These are phyloP conservation scores for Diadema setosum DNA, from an alignment of 35 echinoderm and acorn worm genomes.

Conservation along the genomic window DNA sequence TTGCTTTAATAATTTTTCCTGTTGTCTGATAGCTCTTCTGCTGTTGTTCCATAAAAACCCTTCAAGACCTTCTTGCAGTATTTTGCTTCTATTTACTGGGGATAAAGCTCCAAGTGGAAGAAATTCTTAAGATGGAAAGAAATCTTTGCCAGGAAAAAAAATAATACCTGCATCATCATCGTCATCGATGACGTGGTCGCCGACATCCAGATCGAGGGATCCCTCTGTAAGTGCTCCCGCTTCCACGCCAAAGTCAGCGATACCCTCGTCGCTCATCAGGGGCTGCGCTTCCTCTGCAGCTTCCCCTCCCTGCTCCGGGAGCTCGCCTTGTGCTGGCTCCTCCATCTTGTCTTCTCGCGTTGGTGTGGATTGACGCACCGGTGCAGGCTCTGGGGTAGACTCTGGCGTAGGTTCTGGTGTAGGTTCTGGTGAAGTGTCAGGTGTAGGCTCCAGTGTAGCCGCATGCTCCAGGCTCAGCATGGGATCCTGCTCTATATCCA, in stretches of 20 bases:
- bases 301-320: neutral
- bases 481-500: neutral
- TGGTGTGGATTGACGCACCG: neutral
- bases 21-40: too few relatives aligned
- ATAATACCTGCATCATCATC: constrained; percentile 14
- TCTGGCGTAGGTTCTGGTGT: neutral
- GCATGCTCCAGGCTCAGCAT: neutral
- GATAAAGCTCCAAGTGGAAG: too few relatives aligned
- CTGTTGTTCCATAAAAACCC: too few relatives aligned
- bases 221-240: neutral
- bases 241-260: neutral
- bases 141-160: too few relatives aligned
- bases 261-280: neutral
- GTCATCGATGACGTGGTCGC: neutral
- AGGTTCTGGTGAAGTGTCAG: neutral
- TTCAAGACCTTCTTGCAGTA: too few relatives aligned
- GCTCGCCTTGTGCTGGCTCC: neutral
- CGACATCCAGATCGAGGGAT: neutral
- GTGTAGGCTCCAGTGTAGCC: neutral
- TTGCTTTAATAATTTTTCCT: too few relatives aligned
- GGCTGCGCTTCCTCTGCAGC: neutral
- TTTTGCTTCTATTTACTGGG: too few relatives aligned
- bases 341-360: too few relatives aligned
- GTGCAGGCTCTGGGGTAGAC: neutral
- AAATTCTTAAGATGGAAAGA: too few relatives aligned